Percentiles rank a stretch among this genome's conserved stretches.
Evolutionary conservation across 2,113 vertebrate genomes (phyloP).

Genomic region (Lathamus discolor): DNA sequence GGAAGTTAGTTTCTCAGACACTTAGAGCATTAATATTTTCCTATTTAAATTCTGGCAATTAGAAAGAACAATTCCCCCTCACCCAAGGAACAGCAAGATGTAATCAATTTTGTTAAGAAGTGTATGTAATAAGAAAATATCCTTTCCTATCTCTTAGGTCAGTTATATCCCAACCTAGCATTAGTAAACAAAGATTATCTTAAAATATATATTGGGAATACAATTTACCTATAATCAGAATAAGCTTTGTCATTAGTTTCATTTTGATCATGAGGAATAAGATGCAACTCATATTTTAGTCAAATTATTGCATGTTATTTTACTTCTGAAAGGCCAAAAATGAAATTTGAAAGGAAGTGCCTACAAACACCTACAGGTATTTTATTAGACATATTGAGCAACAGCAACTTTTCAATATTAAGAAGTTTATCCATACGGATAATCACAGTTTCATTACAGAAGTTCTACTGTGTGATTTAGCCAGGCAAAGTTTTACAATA

Average conservation of each 20-base stretch:
- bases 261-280: neutral
- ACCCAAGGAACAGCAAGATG: neutral
- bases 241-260: neutral
- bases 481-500: neutral
- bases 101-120: neutral
- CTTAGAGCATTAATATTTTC: neutral
- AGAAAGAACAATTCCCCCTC: neutral
- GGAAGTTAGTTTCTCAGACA: neutral
- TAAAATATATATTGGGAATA: neutral
- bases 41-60: neutral
- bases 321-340: neutral
- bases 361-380: neutral
- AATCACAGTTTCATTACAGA: neutral
- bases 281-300: neutral
- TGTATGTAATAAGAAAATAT: neutral
- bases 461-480: neutral
- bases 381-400: neutral
- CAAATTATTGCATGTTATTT: neutral
- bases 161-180: neutral
- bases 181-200: neutral
- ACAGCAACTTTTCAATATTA: neutral
- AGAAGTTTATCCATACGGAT: neutral
- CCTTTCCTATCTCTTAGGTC: neutral
- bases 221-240: neutral
- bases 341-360: neutral